Conservation (phyloP, 1,140 invertebrate species). For the Philopotamus ludificatus region DNA sequence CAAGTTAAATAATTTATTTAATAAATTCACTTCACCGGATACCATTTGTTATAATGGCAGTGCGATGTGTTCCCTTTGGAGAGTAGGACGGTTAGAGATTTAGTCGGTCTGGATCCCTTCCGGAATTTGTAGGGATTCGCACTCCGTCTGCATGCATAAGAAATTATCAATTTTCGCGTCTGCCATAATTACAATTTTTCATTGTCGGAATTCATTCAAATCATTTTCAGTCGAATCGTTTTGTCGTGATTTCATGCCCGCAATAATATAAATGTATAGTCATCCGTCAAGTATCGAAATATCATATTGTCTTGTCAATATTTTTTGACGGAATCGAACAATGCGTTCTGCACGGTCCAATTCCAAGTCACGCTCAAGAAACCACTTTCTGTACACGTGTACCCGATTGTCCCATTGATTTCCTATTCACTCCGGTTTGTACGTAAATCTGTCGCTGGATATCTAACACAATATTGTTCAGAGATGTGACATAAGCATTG, state of each 20-base stretch:
- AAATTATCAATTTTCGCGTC: background rate
- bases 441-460: too few relatives aligned
- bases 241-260: too few relatives aligned
- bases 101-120: background rate
- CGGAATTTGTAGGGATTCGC: background rate
- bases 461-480: too few relatives aligned
- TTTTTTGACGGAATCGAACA: too few relatives aligned
- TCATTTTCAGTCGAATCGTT: too few relatives aligned
- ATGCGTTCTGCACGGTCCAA: background rate
- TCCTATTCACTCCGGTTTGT: too few relatives aligned
- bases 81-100: background rate
- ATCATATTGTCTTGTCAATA: too few relatives aligned
- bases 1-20: conserved; percentile 15
- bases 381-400: background rate
- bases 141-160: background rate
- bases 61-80: background rate
- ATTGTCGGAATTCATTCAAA: background rate
- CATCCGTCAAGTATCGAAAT: too few relatives aligned
- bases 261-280: too few relatives aligned
- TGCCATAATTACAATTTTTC: conserved; percentile 1
- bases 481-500: too few relatives aligned
- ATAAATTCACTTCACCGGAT: conserved; percentile 14
- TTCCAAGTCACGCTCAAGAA: background rate
- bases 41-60: conserved; percentile 6
- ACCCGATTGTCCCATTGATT: background rate